phyloP scores from a whole-genome alignment of 92 coral and sea anemone species.

The Epizoanthus illoricatus region DNA sequence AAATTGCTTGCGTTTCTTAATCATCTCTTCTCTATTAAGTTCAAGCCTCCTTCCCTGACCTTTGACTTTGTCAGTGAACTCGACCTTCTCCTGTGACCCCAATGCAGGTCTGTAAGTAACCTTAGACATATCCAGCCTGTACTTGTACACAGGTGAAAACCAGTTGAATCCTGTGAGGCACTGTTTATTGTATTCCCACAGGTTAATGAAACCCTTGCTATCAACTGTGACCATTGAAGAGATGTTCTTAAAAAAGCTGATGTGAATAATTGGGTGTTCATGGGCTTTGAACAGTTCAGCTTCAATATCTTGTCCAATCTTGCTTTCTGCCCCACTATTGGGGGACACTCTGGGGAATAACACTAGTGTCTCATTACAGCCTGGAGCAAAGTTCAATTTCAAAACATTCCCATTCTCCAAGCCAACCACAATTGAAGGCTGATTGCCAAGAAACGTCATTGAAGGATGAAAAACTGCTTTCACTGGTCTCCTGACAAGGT shows the following conservation, averaged over 20 bases:
- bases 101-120: slow-evolving; percentile 66
- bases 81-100: slow-evolving; percentile 59
- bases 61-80: slow-evolving; percentile 67
- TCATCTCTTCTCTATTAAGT: slow-evolving; percentile 64
- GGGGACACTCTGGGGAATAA: slow-evolving; percentile 41
- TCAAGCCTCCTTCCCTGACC: slow-evolving; percentile 59
- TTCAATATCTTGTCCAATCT: slow-evolving; percentile 58
- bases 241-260: slow-evolving; percentile 60
- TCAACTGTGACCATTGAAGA: slow-evolving; percentile 74
- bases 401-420: slow-evolving; percentile 68
- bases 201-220: slow-evolving; percentile 57
- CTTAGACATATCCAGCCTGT: slow-evolving; percentile 68
- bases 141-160: slow-evolving; percentile 70
- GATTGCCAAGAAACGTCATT: slow-evolving; percentile 65
- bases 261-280: slow-evolving; percentile 52
- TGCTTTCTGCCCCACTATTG: slow-evolving; percentile 38
- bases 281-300: slow-evolving; percentile 84
- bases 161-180: slow-evolving; percentile 80
- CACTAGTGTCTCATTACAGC: background rate
- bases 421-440: slow-evolving; percentile 68
- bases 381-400: slow-evolving; percentile 46
- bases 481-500: slow-evolving; percentile 43
- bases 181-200: slow-evolving; percentile 73
- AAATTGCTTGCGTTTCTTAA: slow-evolving; percentile 59
- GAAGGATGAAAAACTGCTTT: slow-evolving; percentile 68